These are phyloP conservation scores for Rhaphigaster nebulosa DNA, from an alignment of 2,888 invertebrate species.

Conservation along the genomic window DNA sequence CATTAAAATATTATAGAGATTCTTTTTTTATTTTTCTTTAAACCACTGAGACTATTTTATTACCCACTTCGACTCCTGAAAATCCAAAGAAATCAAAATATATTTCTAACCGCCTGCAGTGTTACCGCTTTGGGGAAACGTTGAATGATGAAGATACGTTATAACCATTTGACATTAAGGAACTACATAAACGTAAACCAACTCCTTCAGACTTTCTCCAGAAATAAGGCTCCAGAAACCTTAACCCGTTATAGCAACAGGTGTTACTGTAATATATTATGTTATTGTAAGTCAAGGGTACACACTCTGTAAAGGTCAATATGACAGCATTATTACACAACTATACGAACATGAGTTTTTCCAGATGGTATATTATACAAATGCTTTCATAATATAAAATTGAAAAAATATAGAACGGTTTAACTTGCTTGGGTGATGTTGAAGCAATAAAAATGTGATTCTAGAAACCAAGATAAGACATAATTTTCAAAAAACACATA, in stretches of 20 bases:
- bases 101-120: background rate
- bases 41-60: background rate
- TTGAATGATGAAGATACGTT: background rate
- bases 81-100: background rate
- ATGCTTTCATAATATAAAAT: background rate
- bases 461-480: background rate
- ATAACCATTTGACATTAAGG: background rate
- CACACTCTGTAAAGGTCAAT: background rate
- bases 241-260: slow-evolving; percentile 29
- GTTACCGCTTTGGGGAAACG: background rate
- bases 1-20: background rate
- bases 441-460: background rate
- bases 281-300: slow-evolving; percentile 18
- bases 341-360: background rate
- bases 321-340: background rate
- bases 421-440: background rate
- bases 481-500: too few species aligned
- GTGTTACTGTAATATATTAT: background rate
- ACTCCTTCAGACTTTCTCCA: background rate
- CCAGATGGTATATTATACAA: background rate
- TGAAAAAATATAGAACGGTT: background rate
- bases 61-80: background rate
- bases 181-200: background rate
- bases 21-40: background rate
- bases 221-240: slow-evolving; percentile 39